These are phyloP conservation scores for Ceratothoa steindachneri DNA, from an alignment of 2,888 invertebrate species.

Conservation along the genomic window DNA sequence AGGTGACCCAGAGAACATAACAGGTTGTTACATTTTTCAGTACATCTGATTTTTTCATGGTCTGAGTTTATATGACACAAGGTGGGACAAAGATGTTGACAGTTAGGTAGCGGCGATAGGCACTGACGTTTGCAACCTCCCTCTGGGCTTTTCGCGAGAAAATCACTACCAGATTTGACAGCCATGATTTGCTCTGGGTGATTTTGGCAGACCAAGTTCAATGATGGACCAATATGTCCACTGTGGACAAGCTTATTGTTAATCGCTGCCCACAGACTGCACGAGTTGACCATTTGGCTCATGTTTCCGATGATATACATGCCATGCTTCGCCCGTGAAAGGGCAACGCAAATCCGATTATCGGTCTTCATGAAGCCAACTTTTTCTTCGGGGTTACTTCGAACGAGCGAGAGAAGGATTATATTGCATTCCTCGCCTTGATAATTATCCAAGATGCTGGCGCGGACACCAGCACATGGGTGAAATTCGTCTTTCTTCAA, in stretches of 20 bases:
- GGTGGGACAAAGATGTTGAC: background rate
- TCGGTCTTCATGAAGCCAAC: conserved; percentile 68
- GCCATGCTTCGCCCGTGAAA: conserved; percentile 68
- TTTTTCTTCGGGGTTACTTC: conserved; percentile 65
- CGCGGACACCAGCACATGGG: conserved; percentile 16
- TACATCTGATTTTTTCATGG: background rate
- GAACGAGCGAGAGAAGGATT: conserved; percentile 71
- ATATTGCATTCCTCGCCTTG: conserved; percentile 78
- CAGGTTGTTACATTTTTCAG: background rate
- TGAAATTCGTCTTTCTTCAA: conserved; percentile 19
- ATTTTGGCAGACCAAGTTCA: conserved; percentile 29
- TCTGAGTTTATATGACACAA: background rate
- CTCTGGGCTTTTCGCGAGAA: conserved; percentile 4
- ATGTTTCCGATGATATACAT: conserved; percentile 70
- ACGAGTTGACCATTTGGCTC: conserved; percentile 12
- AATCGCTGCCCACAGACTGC: conserved; percentile 25
- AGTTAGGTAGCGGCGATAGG: background rate
- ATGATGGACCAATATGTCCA: conserved; percentile 13
- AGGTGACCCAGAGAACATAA: background rate
- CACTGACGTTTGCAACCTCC: background rate
- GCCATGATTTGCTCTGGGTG: conserved; percentile 20
- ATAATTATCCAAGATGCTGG: conserved; percentile 64
- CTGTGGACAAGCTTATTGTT: background rate
- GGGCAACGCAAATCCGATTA: conserved; percentile 72
- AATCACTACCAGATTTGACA: conserved; percentile 18